These are phyloP conservation scores for Branchellion lobata DNA, from an alignment of 2,888 invertebrate genomes.

Conservation along the genomic window DNA sequence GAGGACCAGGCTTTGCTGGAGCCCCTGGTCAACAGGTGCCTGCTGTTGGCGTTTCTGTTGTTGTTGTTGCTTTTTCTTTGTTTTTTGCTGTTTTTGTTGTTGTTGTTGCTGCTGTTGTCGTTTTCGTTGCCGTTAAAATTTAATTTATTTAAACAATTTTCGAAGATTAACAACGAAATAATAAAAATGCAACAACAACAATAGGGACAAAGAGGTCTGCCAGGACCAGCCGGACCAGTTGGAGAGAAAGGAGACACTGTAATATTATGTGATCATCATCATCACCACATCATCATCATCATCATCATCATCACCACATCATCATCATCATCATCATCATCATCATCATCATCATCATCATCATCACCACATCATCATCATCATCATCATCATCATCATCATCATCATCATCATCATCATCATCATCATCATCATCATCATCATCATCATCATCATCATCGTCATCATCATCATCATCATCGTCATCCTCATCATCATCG, in stretches of 20 bases:
- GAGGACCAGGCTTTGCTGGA: conserved; percentile 50
- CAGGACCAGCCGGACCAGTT: conserved; percentile 19
- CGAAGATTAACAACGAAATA: not conserved
- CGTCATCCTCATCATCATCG: no score
- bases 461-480: no score
- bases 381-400: no score
- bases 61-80: no score
- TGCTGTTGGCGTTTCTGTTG: not conserved
- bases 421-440: not conserved
- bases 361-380: not conserved
- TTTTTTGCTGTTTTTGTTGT: no score
- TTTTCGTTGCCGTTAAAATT: no score
- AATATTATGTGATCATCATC: not conserved
- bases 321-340: not conserved
- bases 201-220: conserved; percentile 29
- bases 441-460: no score
- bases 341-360: not conserved
- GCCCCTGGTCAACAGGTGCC: conserved; percentile 32
- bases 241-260: conserved; percentile 36
- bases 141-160: not conserved
- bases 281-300: no score
- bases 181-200: not conserved
- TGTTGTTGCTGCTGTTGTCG: no score
- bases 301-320: not conserved
- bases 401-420: not conserved